Evolutionary conservation across 2,888 invertebrate genomes (phyloP).

Genomic region (Clistopyga incitator): DNA sequence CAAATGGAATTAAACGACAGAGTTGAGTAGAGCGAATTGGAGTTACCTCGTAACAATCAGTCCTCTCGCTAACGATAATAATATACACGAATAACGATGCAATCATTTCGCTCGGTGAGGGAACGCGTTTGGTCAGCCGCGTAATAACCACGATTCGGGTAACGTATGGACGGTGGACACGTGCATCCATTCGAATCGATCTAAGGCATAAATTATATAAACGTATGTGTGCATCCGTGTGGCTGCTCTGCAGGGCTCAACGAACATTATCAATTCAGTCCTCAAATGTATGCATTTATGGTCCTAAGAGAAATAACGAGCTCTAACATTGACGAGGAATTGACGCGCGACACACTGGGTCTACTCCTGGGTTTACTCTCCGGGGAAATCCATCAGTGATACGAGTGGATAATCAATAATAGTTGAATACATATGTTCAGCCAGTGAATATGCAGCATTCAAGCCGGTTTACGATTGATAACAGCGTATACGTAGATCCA

Average conservation of each 20-base stretch:
- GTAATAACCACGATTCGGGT: slow-evolving; percentile 1
- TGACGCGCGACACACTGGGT: slow-evolving; percentile 29
- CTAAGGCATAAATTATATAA: slow-evolving; percentile 2
- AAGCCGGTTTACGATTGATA: background rate
- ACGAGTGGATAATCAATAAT: slow-evolving; percentile 47
- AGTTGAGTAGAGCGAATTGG: slow-evolving; percentile 8
- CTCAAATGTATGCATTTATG: slow-evolving; percentile 17
- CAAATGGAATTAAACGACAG: slow-evolving; percentile 3
- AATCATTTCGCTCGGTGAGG: slow-evolving; percentile 13
- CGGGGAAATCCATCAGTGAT: slow-evolving; percentile 45
- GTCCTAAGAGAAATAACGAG: slow-evolving; percentile 57
- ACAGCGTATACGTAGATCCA: background rate
- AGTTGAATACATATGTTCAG: background rate
- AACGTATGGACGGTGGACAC: background rate
- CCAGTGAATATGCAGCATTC: background rate
- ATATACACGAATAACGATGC: slow-evolving; percentile 25
- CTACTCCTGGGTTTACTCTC: slow-evolving; percentile 31
- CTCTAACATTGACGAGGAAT: slow-evolving; percentile 52
- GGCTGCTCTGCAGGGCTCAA: slow-evolving; percentile 63
- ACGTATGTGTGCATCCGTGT: background rate
- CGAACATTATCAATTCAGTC: background rate
- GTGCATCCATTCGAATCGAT: slow-evolving; percentile 4
- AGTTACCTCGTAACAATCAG: background rate
- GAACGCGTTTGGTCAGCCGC: slow-evolving; percentile 10
- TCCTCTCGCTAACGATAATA: background rate